Base-by-base conservation (phyloP, 2,797 vertebrate species). In the Fundulus diaphanus region DNA sequence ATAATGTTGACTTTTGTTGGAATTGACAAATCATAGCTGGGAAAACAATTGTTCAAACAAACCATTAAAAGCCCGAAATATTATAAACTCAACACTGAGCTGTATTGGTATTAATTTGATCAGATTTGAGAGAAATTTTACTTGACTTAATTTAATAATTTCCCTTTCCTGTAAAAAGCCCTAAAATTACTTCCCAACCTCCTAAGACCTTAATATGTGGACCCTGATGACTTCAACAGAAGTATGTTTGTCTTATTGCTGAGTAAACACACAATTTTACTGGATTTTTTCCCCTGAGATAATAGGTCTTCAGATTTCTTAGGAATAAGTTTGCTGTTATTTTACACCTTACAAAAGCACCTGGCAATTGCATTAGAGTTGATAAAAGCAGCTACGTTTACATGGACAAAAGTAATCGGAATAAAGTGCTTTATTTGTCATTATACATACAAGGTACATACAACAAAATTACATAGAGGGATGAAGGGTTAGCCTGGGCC, bases 211-310 rank as follows among this genome's bases (percentile, higher is more conserved):
- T 5, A 49, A 37, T 35, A 61, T 3, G 33, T 9, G 0, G 20
- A 59, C 56, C 16, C 27, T 29, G 13, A 16, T 59, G 56, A 31
- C 7, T 31, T 59, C 7, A 69, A 35, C 37, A n/a, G 2, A 12
- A 13, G 27, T 2, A 24, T 35, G 20, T 68, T 57, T 54, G 1
- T 42, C 27, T 76, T 61, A 54, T 3, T 49, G 7, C n/a, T 27
- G 3, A 1, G 15, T 27, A 61, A 12, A 52, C 13, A 22, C 46
- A 13, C 11, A 63, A 48, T 63, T 68, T 67, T 35, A 42, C 52
- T 42, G 24, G 1, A 75, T 74, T 24, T 7, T 74, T 63, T 22
- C n/a, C n/a, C n/a, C n/a, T n/a, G n/a, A n/a, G n/a, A n/a, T n/a
- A n/a, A n/a, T n/a, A n/a, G n/a, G n/a, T n/a, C n/a, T n/a, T n/a